These are phyloP conservation scores for Drosophila phalerata DNA, from an alignment of 2,888 invertebrate genomes.

Conservation along the genomic window DNA sequence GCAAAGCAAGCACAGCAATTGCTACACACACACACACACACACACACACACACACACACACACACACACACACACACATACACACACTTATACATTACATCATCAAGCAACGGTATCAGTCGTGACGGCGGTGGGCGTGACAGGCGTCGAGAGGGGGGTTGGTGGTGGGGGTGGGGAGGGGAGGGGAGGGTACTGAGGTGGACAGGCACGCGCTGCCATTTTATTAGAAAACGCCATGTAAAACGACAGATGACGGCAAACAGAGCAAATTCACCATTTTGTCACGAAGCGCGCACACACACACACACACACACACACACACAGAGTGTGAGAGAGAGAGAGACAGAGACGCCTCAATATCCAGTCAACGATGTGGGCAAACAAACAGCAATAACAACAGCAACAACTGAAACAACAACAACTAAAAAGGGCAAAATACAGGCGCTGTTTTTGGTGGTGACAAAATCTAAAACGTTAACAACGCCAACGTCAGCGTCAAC, in stretches of 20 bases:
- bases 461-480: slow-evolving; percentile 46
- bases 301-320: slow-evolving; percentile 18
- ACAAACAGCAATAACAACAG: slow-evolving; percentile 14
- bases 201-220: slow-evolving; percentile 75
- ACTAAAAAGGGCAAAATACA: slow-evolving; percentile 22
- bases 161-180: slow-evolving; percentile 8
- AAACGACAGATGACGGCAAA: slow-evolving; percentile 46
- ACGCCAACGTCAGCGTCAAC: slow-evolving; percentile 44
- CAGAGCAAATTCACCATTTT: slow-evolving; percentile 75
- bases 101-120: slow-evolving; percentile 27
- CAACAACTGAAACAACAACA: slow-evolving; percentile 25
- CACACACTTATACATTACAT: slow-evolving; percentile 23
- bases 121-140: slow-evolving; percentile 10
- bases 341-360: slow-evolving; percentile 44
- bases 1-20: slow-evolving; percentile 13
- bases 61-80: slow-evolving; percentile 15
- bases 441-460: slow-evolving; percentile 46
- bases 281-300: slow-evolving; percentile 56
- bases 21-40: slow-evolving; percentile 19
- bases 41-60: slow-evolving; percentile 9
- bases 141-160: neutral
- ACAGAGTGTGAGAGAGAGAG: neutral
- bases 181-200: slow-evolving; percentile 4
- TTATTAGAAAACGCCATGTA: slow-evolving; percentile 80
- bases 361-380: slow-evolving; percentile 54